phyloP scores from a whole-genome alignment of 2,797 vertebrate species.

The Peromyscus eremicus region DNA sequence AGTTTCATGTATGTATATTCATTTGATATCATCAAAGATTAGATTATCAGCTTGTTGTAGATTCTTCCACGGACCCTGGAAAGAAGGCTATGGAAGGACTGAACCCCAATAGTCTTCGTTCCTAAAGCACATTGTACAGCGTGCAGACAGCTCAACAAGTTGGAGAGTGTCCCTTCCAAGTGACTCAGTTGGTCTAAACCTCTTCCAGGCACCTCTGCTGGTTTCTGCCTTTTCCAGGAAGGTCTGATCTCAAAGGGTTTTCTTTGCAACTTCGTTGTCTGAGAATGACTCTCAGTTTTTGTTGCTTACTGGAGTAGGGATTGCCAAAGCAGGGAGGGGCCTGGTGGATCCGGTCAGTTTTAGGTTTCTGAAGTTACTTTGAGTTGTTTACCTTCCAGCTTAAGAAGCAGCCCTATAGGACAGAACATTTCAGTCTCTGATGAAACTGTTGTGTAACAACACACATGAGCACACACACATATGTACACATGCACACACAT shows the following conservation, averaged over 20 bases:
- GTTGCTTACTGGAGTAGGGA: neutral
- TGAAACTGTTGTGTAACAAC: neutral
- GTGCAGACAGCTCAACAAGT: neutral
- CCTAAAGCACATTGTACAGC: neutral
- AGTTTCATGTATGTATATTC: too few species aligned
- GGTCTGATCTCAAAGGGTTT: neutral
- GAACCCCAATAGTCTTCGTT: too few species aligned
- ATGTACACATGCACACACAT: neutral
- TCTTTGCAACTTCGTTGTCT: neutral
- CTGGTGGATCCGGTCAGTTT: neutral
- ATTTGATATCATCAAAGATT: too few species aligned
- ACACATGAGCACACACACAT: neutral
- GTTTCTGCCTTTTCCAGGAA: neutral
- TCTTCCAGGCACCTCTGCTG: neutral
- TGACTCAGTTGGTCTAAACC: neutral
- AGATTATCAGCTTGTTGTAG: too few species aligned
- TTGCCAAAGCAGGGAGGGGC: neutral
- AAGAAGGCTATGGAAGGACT: too few species aligned
- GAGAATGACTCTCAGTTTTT: neutral
- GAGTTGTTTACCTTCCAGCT: neutral
- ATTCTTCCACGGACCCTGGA: too few species aligned
- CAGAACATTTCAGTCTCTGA: neutral
- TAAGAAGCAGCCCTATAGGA: neutral
- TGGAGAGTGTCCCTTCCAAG: neutral
- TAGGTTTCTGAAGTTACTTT: neutral